These are phyloP conservation scores for Nothobranchius kuhntae DNA, from an alignment of 2,113 vertebrate species.

Conservation along the genomic window DNA sequence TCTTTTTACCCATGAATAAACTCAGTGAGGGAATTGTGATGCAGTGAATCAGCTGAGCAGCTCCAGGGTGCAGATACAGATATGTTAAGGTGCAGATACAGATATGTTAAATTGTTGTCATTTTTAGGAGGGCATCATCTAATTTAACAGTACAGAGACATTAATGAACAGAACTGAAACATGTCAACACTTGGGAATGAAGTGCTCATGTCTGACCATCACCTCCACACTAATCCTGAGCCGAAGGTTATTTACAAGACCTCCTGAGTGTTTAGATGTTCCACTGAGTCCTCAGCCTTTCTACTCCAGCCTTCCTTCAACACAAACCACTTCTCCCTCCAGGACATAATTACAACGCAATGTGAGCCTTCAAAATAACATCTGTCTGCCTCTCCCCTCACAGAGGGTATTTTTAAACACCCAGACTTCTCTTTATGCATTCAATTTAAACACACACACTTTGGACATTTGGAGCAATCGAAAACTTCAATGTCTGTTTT, in stretches of 20 bases:
- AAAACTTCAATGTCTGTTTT: background rate
- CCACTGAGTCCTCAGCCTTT: constrained; percentile 10
- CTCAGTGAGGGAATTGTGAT: too few species aligned
- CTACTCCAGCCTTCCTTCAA: constrained; percentile 20
- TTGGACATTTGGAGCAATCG: background rate
- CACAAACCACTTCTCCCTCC: constrained; percentile 32
- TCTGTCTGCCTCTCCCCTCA: constrained; percentile 67
- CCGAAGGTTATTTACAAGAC: constrained; percentile 27
- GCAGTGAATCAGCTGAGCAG: background rate
- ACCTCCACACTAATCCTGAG: background rate
- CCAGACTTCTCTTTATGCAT: constrained; percentile 10
- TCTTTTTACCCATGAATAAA: too few species aligned
- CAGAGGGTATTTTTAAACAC: constrained; percentile 62
- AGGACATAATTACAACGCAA: constrained; percentile 62
- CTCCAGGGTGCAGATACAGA: background rate
- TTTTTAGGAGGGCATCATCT: background rate
- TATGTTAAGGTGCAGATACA: background rate
- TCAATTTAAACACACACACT: background rate
- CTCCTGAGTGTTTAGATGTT: constrained; percentile 36
- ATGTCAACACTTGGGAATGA: constrained; percentile 14
- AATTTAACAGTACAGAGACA: background rate
- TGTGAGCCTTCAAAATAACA: constrained; percentile 68
- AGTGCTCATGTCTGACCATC: constrained; percentile 9
- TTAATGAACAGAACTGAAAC: constrained; percentile 42
- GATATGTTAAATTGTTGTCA: background rate